phyloP scores from a whole-genome alignment of 2,888 invertebrate genomes.

The Euplexia lucipara region DNA sequence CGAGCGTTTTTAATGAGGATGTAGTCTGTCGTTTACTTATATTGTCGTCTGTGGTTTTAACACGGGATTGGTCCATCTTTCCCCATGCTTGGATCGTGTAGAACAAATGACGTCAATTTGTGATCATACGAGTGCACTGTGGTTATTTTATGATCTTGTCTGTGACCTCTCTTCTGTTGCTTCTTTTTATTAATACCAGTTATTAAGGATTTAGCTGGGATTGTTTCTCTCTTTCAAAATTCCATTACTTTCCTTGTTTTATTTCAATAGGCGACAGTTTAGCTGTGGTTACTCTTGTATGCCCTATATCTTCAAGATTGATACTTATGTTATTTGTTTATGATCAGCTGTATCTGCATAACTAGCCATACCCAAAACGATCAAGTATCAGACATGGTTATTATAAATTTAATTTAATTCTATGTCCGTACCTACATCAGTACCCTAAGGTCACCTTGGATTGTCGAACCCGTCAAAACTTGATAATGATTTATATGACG shows the following conservation, averaged over 20 bases:
- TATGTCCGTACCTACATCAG: slow-evolving; percentile 20
- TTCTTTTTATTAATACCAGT: neutral
- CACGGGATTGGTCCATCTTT: slow-evolving; percentile 3
- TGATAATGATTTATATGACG: slow-evolving; percentile 61
- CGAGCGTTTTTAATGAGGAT: slow-evolving; percentile 56
- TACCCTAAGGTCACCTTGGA: slow-evolving; percentile 53
- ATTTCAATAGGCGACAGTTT: neutral
- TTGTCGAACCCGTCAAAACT: slow-evolving; percentile 48
- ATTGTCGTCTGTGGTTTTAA: slow-evolving; percentile 36
- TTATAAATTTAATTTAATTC: slow-evolving; percentile 26
- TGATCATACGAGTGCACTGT: neutral
- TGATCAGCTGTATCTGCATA: neutral
- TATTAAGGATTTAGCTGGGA: neutral
- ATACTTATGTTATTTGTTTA: no score
- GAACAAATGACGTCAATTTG: slow-evolving; percentile 3
- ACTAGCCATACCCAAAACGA: neutral
- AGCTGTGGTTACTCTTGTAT: neutral
- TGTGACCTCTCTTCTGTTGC: neutral
- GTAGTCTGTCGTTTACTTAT: slow-evolving; percentile 47
- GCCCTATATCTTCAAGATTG: neutral
- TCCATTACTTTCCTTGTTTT: neutral
- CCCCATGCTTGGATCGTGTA: neutral
- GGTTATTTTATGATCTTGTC: neutral
- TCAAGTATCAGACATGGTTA: neutral
- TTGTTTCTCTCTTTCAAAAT: neutral